phyloP scores from a whole-genome alignment of 2,888 invertebrate genomes.

The Sinotaia quadrata region DNA sequence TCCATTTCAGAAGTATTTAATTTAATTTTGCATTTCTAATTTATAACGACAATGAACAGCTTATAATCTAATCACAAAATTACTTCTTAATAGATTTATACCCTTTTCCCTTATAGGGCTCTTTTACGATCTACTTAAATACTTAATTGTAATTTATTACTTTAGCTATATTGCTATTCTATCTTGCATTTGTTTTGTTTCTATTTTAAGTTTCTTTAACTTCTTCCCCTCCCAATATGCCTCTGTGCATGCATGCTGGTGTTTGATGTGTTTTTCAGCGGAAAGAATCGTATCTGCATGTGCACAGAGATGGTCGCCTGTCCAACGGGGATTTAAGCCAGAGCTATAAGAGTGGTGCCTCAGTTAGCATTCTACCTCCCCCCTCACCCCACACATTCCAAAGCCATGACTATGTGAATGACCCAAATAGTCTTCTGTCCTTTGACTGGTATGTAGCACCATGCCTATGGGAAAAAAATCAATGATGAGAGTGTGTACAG shows the following conservation, averaged over 20 bases:
- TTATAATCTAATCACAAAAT: no score
- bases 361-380: conserved; percentile 10
- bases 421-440: conserved; percentile 32
- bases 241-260: background rate
- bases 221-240: background rate
- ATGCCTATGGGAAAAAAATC: no score
- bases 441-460: conserved; percentile 40
- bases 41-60: no score
- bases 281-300: conserved; percentile 41
- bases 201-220: background rate
- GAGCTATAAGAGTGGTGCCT: no score
- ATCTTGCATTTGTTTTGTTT: background rate
- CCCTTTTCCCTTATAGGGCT: no score
- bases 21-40: no score
- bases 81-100: no score
- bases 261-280: conserved; percentile 36
- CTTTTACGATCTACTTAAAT: no score
- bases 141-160: no score
- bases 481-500: no score
- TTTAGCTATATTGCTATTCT: no score
- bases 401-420: conserved; percentile 44
- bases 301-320: conserved; percentile 30
- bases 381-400: conserved; percentile 33
- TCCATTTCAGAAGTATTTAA: no score
- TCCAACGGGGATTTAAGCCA: conserved; percentile 1